Conservation (phyloP, 2,113 vertebrate species). For the Osmerus mordax region DNA sequence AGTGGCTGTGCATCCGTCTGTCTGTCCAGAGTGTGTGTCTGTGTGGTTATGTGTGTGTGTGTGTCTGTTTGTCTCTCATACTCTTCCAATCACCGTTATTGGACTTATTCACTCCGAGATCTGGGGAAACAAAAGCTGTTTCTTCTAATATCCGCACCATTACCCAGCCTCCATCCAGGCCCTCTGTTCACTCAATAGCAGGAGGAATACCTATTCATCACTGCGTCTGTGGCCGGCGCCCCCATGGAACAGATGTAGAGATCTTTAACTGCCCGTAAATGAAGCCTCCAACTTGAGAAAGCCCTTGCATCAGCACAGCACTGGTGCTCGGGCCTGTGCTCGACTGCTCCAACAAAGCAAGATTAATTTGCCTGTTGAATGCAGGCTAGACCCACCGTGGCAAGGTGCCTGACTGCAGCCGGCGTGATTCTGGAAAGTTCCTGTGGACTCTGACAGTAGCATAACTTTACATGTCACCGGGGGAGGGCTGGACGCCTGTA, state of each 20-base stretch:
- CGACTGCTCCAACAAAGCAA: slow-evolving; percentile 73
- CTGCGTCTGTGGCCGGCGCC: slow-evolving; percentile 31
- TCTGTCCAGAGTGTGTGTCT: neutral
- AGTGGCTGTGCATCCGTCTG: neutral
- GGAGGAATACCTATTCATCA: slow-evolving; percentile 70
- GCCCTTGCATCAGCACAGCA: slow-evolving; percentile 69
- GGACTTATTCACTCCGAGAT: slow-evolving; percentile 42
- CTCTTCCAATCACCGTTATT: slow-evolving; percentile 50
- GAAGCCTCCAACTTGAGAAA: slow-evolving; percentile 62
- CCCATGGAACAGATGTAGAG: slow-evolving; percentile 64
- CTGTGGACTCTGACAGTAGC: neutral
- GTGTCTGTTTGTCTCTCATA: neutral
- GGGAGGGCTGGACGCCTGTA: neutral
- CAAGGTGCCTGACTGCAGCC: slow-evolving; percentile 60
- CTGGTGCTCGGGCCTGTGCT: slow-evolving; percentile 57
- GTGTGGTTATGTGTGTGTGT: slow-evolving; percentile 11
- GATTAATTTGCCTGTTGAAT: slow-evolving; percentile 78
- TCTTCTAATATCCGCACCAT: slow-evolving; percentile 56
- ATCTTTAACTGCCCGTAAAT: slow-evolving; percentile 73
- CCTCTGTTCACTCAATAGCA: slow-evolving; percentile 53
- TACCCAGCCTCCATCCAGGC: slow-evolving; percentile 54
- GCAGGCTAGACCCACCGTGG: slow-evolving; percentile 61
- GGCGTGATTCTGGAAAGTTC: slow-evolving; percentile 21
- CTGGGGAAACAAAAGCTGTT: slow-evolving; percentile 56
- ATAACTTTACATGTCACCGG: too few relatives aligned